A percentile compares a stretch with the other conserved stretches of the same genome.
These are phyloP conservation scores for Tragulus kanchil DNA, from an alignment of 2,113 vertebrate species.

Conservation along the genomic window DNA sequence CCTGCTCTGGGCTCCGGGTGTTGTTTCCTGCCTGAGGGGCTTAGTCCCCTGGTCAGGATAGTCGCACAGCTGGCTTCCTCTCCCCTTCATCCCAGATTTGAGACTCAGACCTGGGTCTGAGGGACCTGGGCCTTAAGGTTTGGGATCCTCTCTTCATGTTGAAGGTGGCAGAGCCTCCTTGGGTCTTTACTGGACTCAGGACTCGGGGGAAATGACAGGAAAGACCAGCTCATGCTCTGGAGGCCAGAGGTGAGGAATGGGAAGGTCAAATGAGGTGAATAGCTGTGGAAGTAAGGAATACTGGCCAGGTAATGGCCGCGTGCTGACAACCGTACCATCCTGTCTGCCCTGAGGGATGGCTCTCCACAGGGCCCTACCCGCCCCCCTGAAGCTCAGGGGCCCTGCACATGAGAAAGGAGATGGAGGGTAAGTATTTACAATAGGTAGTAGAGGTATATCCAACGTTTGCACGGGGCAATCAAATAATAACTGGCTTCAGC, in stretches of 20 bases:
- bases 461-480: background rate
- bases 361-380: background rate
- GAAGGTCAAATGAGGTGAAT: background rate
- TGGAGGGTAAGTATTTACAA: background rate
- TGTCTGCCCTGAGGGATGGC: background rate
- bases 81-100: background rate
- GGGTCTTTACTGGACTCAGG: background rate
- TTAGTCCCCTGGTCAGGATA: background rate
- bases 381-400: background rate
- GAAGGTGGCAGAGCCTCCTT: background rate
- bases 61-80: background rate
- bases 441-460: background rate
- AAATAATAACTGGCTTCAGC: background rate
- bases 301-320: background rate
- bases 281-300: slow-evolving; percentile 15
- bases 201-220: background rate
- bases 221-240: background rate
- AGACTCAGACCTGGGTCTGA: background rate
- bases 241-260: background rate
- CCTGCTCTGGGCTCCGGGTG: background rate
- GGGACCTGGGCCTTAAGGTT: background rate
- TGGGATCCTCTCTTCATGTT: background rate
- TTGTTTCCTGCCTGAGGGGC: background rate
- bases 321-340: background rate
- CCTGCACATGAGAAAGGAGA: background rate